Evolutionary conservation across 2,113 vertebrate genomes (phyloP).

Genomic region (Sialia sialis): DNA sequence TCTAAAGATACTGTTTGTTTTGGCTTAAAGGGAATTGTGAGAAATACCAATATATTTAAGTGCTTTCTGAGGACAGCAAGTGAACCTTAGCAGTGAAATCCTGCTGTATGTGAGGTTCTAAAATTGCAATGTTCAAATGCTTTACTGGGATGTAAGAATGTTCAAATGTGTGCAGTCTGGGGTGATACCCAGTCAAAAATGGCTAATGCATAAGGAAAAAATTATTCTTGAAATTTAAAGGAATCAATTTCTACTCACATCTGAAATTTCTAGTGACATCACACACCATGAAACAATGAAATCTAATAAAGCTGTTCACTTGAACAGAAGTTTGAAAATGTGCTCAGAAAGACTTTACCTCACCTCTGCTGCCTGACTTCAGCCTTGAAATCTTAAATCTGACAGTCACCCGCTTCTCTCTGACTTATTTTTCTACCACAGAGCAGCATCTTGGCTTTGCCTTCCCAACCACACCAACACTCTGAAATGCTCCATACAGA

Average conservation of each 20-base stretch:
- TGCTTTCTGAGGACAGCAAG: constrained; percentile 20
- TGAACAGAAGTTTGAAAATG: neutral
- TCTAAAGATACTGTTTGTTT: constrained; percentile 17
- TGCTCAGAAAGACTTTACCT: neutral
- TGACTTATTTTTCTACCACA: neutral
- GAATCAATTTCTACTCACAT: neutral
- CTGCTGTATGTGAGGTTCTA: neutral
- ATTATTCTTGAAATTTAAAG: neutral
- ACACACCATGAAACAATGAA: neutral
- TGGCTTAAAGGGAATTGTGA: neutral
- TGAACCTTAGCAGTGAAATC: neutral
- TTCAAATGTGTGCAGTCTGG: neutral
- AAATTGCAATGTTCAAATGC: neutral
- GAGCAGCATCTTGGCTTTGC: neutral
- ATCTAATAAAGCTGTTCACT: neutral
- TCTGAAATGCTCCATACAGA: neutral
- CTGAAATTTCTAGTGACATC: neutral
- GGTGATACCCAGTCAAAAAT: neutral
- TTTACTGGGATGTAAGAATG: neutral
- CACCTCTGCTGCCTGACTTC: neutral
- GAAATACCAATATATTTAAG: neutral
- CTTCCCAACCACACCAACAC: neutral
- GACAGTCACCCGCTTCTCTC: neutral
- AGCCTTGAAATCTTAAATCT: neutral
- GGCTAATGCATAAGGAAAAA: neutral